Conservation (phyloP, 2,888 invertebrate genomes). For the Polyploca ridens region DNA sequence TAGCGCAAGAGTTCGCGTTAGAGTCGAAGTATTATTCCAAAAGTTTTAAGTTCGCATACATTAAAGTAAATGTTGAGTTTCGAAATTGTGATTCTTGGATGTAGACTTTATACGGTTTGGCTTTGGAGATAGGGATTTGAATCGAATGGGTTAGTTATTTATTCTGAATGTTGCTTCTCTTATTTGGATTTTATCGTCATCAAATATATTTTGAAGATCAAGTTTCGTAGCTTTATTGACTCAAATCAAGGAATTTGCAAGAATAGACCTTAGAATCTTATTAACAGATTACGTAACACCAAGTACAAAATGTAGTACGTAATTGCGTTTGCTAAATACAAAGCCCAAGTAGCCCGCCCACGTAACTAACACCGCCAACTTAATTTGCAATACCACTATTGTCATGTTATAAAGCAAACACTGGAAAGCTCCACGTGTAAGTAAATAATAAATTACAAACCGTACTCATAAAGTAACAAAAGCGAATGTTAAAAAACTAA, state of each 20-base stretch:
- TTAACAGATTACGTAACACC: background rate
- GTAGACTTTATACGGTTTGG: slow-evolving; percentile 3
- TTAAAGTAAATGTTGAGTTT: slow-evolving; percentile 37
- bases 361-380: background rate
- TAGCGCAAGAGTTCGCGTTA: slow-evolving; percentile 34
- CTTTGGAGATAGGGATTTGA: background rate
- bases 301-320: background rate
- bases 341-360: slow-evolving; percentile 2
- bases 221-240: background rate
- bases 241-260: background rate
- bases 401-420: background rate
- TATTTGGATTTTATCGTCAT: background rate
- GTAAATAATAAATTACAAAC: slow-evolving; percentile 8
- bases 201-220: background rate
- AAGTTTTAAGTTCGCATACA: slow-evolving; percentile 36
- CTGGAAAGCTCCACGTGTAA: background rate
- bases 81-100: slow-evolving; percentile 13
- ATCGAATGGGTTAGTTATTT: background rate
- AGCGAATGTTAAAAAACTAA: slow-evolving; percentile 6
- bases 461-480: slow-evolving; percentile 6
- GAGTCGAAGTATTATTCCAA: slow-evolving; percentile 37
- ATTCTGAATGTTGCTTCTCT: background rate
- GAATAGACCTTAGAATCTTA: too few relatives aligned
- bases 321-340: background rate
- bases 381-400: background rate